Base-by-base conservation (phyloP, 2,888 invertebrate species). In the Colostygia pectinataria region DNA sequence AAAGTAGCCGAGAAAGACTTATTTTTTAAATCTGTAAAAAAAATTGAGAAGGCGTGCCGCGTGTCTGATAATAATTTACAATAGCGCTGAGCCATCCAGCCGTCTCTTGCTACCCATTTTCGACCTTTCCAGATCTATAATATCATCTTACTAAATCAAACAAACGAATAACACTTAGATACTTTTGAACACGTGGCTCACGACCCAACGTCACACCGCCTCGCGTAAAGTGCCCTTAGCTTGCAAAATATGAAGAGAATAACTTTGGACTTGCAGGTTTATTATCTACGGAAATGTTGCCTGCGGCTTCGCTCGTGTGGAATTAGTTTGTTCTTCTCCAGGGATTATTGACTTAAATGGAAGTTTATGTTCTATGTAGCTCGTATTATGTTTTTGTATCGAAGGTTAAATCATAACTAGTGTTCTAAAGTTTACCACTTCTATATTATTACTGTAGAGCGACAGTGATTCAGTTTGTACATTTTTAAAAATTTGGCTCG, bases 91-190 rank as follows among this genome's bases (percentile, higher is more conserved):
- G 44, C 40, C 32, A 50, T 20, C 28, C 10, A 0, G 23, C 9
- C 36, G 41, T 31, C 41, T 25, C 25, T 32, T 32, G 9, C 15
- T 31, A 40, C 34, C 44, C 36, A 39, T 20, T 44, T 41, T 24
- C 29, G 18, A 39, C 43, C 43, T 18, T 44, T 41, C 23, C 8
- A 34, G 24, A 36, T 44, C 44, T 27, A 44, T 50, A n/a, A n/a
- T 44, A 44, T 31, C 50, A 36, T 49, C 49, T 49, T 43, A 42
- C 41, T 50, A 50, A 44, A 50, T 50, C 50, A 50, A 50, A 50
- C 32, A 28, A 4, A 23, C 34, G 28, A 39, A 27, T 50, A 50
- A 49, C 39, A 50, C 31, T 40, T 24, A 40, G 36, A 29, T 43
- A 43, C 40, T 46, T 46, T 42, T 25, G 38, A 42, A 29, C 42